These are phyloP conservation scores for Stenopsyche tienmushanensis DNA, from an alignment of 1,140 invertebrate genomes.

Conservation along the genomic window DNA sequence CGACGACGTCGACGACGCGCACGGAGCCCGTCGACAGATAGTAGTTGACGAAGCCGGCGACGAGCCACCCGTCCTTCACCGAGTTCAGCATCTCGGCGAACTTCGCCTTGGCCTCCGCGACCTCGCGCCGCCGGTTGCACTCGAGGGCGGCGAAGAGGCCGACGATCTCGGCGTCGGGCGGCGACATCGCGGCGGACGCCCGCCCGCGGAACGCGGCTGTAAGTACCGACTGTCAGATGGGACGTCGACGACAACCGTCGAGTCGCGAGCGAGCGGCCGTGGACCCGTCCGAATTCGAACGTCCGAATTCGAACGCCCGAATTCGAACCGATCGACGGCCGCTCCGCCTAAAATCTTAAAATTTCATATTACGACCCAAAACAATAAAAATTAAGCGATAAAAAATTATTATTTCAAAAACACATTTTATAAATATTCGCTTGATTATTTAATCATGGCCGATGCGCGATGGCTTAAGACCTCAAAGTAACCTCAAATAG, in stretches of 20 bases:
- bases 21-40: conserved; percentile 75
- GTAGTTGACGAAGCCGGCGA: conserved; percentile 83
- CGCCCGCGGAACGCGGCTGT: conserved; percentile 33
- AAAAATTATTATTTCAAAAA: background rate
- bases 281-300: background rate
- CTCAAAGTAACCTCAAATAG: too few species aligned
- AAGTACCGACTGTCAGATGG: background rate
- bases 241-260: background rate
- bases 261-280: background rate
- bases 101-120: conserved; percentile 68
- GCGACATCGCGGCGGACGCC: conserved; percentile 33
- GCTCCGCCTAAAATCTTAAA: background rate
- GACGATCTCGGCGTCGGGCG: conserved; percentile 43
- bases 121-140: conserved; percentile 66
- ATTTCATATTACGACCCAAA: background rate
- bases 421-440: too few species aligned
- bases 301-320: too few species aligned
- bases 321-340: too few species aligned
- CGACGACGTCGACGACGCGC: conserved; percentile 75
- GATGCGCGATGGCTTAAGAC: too few species aligned
- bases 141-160: conserved; percentile 70
- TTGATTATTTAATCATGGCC: too few species aligned
- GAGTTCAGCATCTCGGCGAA: conserved; percentile 70
- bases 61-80: conserved; percentile 83
- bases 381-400: background rate